These are phyloP conservation scores for Cerastis rubricosa DNA, from an alignment of 2,888 invertebrate species.

Conservation along the genomic window DNA sequence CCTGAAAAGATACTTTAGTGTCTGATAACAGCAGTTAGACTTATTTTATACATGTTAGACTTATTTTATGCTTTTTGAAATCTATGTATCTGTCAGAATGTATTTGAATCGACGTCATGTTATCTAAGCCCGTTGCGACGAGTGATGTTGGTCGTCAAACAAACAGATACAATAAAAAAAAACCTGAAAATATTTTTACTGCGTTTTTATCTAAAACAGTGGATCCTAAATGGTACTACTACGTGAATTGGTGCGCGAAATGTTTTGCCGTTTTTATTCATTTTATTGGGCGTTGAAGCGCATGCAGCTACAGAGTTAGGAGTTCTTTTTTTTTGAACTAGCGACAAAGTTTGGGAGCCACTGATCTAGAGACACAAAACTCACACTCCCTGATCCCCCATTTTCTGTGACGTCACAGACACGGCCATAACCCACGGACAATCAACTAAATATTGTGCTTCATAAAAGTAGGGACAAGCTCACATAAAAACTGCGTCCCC, in stretches of 20 bases:
- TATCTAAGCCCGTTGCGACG: slow-evolving; percentile 5
- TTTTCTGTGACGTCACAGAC: slow-evolving; percentile 36
- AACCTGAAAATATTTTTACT: slow-evolving; percentile 14
- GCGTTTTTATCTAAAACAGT: slow-evolving; percentile 17
- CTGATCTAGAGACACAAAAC: not conserved
- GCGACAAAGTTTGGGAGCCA: not conserved
- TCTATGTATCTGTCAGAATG: not conserved
- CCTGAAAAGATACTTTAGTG: not conserved
- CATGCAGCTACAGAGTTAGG: not conserved
- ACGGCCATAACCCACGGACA: slow-evolving; percentile 34
- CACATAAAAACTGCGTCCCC: slow-evolving; percentile 52
- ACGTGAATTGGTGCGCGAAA: slow-evolving; percentile 15
- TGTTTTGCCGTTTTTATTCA: slow-evolving; percentile 26
- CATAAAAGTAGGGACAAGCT: slow-evolving; percentile 53
- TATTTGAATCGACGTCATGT: slow-evolving; percentile 9
- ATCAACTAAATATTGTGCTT: slow-evolving; percentile 58
- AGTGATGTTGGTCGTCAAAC: not conserved
- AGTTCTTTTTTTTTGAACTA: not conserved
- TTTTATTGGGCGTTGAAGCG: slow-evolving; percentile 16
- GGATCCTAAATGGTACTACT: slow-evolving; percentile 5
- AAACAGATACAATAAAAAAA: not conserved
- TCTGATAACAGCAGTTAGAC: not conserved
- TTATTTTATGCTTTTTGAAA: slow-evolving; percentile 9
- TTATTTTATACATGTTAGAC: too few species aligned
- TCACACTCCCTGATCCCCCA: slow-evolving; percentile 4